These are phyloP conservation scores for Pristionchus entomophagus DNA, from an alignment of 2,888 invertebrate species.

Conservation along the genomic window DNA sequence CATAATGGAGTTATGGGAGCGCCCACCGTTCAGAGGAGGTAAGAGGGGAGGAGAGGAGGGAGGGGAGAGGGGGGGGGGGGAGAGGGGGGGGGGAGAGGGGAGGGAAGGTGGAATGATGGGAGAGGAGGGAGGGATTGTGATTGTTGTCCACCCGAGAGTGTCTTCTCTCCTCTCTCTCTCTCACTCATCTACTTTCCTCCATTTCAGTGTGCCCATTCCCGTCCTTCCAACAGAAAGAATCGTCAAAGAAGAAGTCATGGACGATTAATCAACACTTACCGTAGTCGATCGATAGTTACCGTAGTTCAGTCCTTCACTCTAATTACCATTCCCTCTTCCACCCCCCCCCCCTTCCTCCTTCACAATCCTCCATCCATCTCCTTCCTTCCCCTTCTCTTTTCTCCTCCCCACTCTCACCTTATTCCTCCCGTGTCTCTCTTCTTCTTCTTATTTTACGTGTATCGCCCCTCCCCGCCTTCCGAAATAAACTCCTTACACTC, in stretches of 20 bases:
- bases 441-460: no score
- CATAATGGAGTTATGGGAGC: constrained; percentile 41
- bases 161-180: not conserved
- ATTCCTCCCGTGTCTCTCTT: not conserved
- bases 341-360: not conserved
- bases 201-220: not conserved
- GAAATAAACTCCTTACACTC: constrained; percentile 11
- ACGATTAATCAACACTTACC: constrained; percentile 14
- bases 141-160: constrained; percentile 21
- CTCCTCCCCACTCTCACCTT: not conserved
- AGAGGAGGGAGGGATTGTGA: constrained; percentile 8
- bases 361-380: not conserved
- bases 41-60: not conserved
- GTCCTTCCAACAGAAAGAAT: not conserved
- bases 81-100: not conserved
- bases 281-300: not conserved
- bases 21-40: not conserved
- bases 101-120: no score
- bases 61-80: not conserved
- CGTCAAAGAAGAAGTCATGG: constrained; percentile 31
- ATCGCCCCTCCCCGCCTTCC: not conserved
- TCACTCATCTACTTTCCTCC: constrained; percentile 2
- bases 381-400: not conserved
- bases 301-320: constrained; percentile 29
- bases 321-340: not conserved